Base-by-base conservation (phyloP, 2,888 invertebrate species). In the Mythimna pallens region DNA sequence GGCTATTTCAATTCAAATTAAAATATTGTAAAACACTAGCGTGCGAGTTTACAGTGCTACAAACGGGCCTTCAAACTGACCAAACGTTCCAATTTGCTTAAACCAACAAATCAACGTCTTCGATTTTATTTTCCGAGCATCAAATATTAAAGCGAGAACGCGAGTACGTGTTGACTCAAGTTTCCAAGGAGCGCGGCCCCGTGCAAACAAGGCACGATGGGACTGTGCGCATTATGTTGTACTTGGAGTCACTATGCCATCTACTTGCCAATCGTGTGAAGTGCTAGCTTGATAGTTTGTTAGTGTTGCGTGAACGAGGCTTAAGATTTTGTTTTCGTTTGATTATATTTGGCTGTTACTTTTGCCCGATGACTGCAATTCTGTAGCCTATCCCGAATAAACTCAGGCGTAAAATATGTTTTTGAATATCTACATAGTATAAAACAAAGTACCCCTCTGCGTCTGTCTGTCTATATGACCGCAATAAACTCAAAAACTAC, bases 101-200 rank as follows among this genome's bases (percentile, higher is more conserved):
- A 52, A 68, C 36, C 22, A 80, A 80, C 80, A 82, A 82, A 71
- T 65, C 58, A 74, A 70, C 61, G n/a, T 67, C 34, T 65, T 67
- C 78, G 47, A 65, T 65, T 83, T 63, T 79, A 80, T 67, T 73
- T 71, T 43, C 36, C 47, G n/a, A 78, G 78, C 73, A 82, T 85
- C 74, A 76, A 85, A 86, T 77, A 75, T 78, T 70, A 66, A 72
- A 57, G 63, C 76, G 55, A 65, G 34, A 74, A 84, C 72, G 72
- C 52, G 82, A 82, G 61, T 58, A 70, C 10, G 34, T 73, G 70
- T 81, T 82, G 81, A 81, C 81, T 70, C 65, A 64, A 59, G 65
- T 74, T 70, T 67, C 64, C 65, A 64, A 80, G 70, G 55, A 65
- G 76, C 68, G 61, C 25, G 43, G 59, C 66, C 72, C 67, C 25